Percentiles rank a stretch among this genome's conserved stretches.
These are phyloP conservation scores for Phalacrocorax pelagicus DNA, from an alignment of 2,113 vertebrate genomes.

Conservation along the genomic window DNA sequence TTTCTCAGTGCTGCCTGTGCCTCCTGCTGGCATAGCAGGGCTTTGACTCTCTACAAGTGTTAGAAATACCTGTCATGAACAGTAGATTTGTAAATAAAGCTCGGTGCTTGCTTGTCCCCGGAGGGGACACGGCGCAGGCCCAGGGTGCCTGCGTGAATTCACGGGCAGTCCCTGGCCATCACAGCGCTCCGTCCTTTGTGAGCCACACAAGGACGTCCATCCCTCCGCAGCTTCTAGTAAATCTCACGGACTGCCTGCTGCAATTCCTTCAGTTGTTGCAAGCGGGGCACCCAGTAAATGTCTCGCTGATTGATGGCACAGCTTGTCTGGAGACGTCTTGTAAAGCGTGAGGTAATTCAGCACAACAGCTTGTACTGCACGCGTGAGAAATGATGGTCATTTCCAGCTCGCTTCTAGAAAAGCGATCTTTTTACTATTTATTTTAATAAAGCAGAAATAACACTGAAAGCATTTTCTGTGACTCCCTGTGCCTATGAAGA, in stretches of 20 bases:
- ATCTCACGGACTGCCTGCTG: neutral
- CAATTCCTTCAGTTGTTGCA: neutral
- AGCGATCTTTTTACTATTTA: constrained; percentile 15
- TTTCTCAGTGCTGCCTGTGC: fast-evolving
- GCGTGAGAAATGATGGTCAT: constrained; percentile 32
- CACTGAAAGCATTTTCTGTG: neutral
- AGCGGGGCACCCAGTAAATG: constrained; percentile 50
- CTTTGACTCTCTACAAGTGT: neutral
- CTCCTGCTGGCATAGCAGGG: neutral
- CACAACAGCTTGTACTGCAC: neutral
- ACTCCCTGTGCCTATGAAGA: neutral
- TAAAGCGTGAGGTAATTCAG: constrained; percentile 50
- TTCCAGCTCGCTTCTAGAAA: constrained; percentile 8
- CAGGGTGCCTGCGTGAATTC: neutral
- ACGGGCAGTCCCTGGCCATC: neutral
- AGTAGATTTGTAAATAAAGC: fast-evolving
- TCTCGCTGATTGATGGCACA: constrained; percentile 51
- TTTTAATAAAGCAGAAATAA: constrained; percentile 57
- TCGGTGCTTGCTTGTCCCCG: neutral
- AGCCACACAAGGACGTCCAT: neutral
- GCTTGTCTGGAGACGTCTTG: constrained; percentile 39
- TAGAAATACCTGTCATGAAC: fast-evolving
- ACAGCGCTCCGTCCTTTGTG: neutral
- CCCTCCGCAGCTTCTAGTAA: neutral
- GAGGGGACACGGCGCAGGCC: fast-evolving